These are phyloP conservation scores for Acanthurus leucopareius DNA, from an alignment of 2,797 vertebrate species.

Conservation along the genomic window DNA sequence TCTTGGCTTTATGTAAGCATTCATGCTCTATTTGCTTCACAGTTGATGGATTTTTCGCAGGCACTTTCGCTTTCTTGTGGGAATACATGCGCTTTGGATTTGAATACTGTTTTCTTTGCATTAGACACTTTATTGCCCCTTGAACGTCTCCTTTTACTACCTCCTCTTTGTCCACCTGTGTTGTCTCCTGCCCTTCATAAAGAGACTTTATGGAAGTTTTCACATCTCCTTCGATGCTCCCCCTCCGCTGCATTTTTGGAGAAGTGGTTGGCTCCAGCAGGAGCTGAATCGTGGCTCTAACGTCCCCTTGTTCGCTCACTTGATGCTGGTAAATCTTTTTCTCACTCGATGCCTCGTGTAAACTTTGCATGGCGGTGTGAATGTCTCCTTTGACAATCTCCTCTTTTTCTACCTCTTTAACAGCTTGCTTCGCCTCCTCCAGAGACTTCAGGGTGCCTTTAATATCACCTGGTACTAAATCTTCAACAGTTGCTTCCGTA, in stretches of 20 bases:
- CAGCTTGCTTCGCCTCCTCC: slow-evolving; percentile 86
- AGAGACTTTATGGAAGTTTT: slow-evolving; percentile 85
- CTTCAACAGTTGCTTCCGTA: slow-evolving; percentile 86
- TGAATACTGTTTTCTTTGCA: slow-evolving; percentile 87
- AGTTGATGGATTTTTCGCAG: slow-evolving; percentile 79
- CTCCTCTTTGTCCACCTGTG: slow-evolving; percentile 83
- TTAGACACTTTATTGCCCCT: slow-evolving; percentile 86
- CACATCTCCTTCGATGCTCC: slow-evolving; percentile 80
- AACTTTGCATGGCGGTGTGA: slow-evolving; percentile 80
- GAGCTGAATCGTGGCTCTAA: slow-evolving; percentile 85
- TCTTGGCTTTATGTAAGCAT: slow-evolving; percentile 68
- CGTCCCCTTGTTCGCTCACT: slow-evolving; percentile 83
- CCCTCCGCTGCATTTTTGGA: slow-evolving; percentile 74
- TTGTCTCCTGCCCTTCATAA: slow-evolving; percentile 81
- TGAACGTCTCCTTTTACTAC: slow-evolving; percentile 86
- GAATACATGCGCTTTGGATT: slow-evolving; percentile 78
- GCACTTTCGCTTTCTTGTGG: slow-evolving; percentile 81
- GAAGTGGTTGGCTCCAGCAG: slow-evolving; percentile 84
- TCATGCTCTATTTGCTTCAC: slow-evolving; percentile 76
- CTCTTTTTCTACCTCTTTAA: slow-evolving; percentile 88
- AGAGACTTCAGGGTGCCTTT: slow-evolving; percentile 90
- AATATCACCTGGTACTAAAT: slow-evolving; percentile 89
- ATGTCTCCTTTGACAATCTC: slow-evolving; percentile 85
- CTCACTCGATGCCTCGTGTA: slow-evolving; percentile 83
- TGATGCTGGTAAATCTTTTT: slow-evolving; percentile 84